phyloP scores from a whole-genome alignment of 2,113 vertebrate species.

The Pelmatolapia mariae region DNA sequence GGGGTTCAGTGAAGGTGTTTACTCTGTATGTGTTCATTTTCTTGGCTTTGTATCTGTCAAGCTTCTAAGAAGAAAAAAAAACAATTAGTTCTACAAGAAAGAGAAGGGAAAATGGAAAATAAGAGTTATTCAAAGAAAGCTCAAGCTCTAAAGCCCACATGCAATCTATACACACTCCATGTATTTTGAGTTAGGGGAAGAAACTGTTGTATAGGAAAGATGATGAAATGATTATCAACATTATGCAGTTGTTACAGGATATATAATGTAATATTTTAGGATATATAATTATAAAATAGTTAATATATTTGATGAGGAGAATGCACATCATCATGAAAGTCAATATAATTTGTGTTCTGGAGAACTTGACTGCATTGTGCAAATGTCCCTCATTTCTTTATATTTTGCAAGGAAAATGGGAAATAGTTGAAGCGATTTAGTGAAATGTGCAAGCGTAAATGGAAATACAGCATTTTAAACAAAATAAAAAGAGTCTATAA shows the following conservation, averaged over 20 bases:
- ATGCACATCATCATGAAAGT: not conserved
- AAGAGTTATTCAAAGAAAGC: not conserved
- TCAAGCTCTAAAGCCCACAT: not conserved
- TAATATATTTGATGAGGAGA: not conserved
- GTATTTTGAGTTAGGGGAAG: not conserved
- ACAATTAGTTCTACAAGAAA: not conserved
- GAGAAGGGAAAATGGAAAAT: not conserved
- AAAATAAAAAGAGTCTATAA: not conserved
- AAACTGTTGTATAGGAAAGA: not conserved
- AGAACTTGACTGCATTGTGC: not conserved
- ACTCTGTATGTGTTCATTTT: slow-evolving; percentile 10
- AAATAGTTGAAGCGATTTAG: not conserved
- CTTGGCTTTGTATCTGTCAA: not conserved
- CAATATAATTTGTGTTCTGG: not conserved
- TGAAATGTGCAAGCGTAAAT: not conserved
- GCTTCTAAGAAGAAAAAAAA: not conserved
- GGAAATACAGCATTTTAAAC: not conserved
- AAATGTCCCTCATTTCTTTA: not conserved
- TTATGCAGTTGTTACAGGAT: not conserved
- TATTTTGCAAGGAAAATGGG: not conserved
- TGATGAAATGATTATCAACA: not conserved
- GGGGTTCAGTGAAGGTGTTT: slow-evolving; percentile 6
- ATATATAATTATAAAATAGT: not conserved
- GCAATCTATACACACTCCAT: not conserved
- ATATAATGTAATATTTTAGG: not conserved